A percentile compares a stretch with the other conserved stretches of the same genome.
Conservation (phyloP, 2,888 invertebrate genomes). For the Autographa pulchrina region DNA sequence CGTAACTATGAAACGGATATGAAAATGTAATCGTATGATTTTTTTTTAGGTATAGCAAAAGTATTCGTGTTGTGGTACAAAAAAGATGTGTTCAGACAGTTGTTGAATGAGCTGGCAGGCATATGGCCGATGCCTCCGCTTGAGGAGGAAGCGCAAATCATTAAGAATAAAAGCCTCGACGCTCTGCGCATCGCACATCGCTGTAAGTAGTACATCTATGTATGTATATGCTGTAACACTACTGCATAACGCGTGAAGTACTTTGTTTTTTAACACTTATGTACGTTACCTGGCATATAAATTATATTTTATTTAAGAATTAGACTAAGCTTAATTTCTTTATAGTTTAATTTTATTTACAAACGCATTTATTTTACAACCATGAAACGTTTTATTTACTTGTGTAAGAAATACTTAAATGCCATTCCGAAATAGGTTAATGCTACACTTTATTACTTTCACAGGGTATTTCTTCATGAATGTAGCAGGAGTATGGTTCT, state of each 20-base stretch:
- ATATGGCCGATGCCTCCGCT: slow-evolving; percentile 84
- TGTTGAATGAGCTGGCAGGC: slow-evolving; percentile 77
- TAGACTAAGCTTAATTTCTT: no score
- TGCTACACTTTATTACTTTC: slow-evolving; percentile 19
- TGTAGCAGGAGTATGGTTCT: slow-evolving; percentile 80
- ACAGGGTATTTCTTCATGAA: slow-evolving; percentile 81
- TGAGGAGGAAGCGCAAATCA: slow-evolving; percentile 69
- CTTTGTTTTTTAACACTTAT: not conserved
- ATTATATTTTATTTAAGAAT: no score
- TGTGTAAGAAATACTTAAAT: no score
- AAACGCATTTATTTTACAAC: no score
- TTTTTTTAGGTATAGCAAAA: slow-evolving; percentile 75
- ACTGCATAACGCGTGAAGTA: not conserved
- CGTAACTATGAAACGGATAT: no score
- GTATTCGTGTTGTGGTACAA: slow-evolving; percentile 83
- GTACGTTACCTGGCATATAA: no score
- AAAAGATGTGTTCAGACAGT: slow-evolving; percentile 75
- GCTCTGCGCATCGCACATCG: slow-evolving; percentile 77
- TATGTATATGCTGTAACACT: not conserved
- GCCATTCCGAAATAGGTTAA: no score
- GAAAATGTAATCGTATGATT: slow-evolving; percentile 8
- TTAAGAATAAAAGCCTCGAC: slow-evolving; percentile 76
- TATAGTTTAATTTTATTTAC: no score
- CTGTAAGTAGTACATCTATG: slow-evolving; percentile 66
- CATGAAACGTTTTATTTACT: no score